Evolutionary conservation across 2,113 vertebrate species (phyloP), one percentile per base, ranked within the genome.

Genomic region (Halcyon senegalensis): DNA sequence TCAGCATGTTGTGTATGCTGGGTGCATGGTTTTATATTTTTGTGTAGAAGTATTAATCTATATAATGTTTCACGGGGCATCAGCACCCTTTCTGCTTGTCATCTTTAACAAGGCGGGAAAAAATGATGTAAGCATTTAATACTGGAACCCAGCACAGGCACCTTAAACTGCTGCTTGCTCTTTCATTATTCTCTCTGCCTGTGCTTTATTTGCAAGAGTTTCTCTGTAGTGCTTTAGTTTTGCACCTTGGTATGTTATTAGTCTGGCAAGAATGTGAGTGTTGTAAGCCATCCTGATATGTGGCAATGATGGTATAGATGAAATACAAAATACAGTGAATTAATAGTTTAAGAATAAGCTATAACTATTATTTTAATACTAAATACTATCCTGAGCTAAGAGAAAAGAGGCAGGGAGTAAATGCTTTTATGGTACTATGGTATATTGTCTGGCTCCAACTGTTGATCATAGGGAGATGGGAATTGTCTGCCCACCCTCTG

Each of bases 11-110:
- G 56, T 91, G 48, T 73, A 82, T 91, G 67, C 75, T 93, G 87
- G 63, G 56, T 93, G 85, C 55, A 80, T 87, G 81, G 82, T 11
- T 94, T 90, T 91, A 43, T 94, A 50, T 81, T 82, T 93, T 92
- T 68, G 30, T 82, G 35, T 87, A 17, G 51, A 96, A 94, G 17
- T 93, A 72, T 60, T 68, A 78, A 68, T 92, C 77, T 90, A 2
- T 89, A 19, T 83, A 43, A 53, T 23, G 51, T 63, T 84, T 53
- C 64, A 66, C 9, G 39, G 39, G 87, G 33, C 66, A 84, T 86
- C 64, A 92, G 46, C 8, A 23, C 13, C 90, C 58, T 44, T 66
- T 51, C 84, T 87, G 64, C 81, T 77, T 90, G 46, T 81, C 69
- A 68, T 11, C 59, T 95, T 51, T 82, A 60, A 30, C 33, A 84